These are phyloP conservation scores for Galerucella pusilla DNA, from an alignment of 2,888 invertebrate genomes.

Conservation along the genomic window DNA sequence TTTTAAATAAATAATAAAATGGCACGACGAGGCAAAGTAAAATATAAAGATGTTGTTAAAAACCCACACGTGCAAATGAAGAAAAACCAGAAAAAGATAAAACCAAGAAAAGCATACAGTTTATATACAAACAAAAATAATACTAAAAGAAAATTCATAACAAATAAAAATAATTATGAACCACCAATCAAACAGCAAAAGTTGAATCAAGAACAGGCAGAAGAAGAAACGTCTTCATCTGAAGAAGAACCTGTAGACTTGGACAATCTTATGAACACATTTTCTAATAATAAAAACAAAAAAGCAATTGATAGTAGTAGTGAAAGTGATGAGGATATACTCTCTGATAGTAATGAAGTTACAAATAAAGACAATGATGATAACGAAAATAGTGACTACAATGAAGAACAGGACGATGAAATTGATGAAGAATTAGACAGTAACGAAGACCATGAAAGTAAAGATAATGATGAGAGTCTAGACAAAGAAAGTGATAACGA, in stretches of 20 bases:
- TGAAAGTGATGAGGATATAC: conserved; percentile 46
- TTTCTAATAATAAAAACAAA: conserved; percentile 45
- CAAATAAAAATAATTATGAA: conserved; percentile 67
- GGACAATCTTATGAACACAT: conserved; percentile 53
- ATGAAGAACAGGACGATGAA: conserved; percentile 45
- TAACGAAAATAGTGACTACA: conserved; percentile 19
- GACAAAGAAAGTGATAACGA: background rate
- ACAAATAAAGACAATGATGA: conserved; percentile 49
- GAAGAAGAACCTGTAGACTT: conserved; percentile 51
- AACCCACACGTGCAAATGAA: conserved; percentile 42
- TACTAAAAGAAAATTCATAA: conserved; percentile 46
- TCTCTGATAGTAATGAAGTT: conserved; percentile 35
- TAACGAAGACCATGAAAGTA: background rate
- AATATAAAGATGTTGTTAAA: conserved; percentile 53
- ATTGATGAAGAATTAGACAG: conserved; percentile 10
- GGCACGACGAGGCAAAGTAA: conserved; percentile 49
- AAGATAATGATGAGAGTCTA: background rate
- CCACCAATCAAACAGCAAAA: conserved; percentile 59
- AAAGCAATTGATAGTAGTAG: conserved; percentile 63
- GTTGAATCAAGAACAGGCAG: conserved; percentile 5
- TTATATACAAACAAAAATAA: conserved; percentile 46
- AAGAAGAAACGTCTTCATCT: conserved; percentile 39
- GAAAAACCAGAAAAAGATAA: conserved; percentile 44
- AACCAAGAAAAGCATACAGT: conserved; percentile 49
- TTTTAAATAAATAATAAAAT: conserved; percentile 26